Evolutionary conservation across 2,113 vertebrate genomes (phyloP).

Genomic region (Callipepla squamata): DNA sequence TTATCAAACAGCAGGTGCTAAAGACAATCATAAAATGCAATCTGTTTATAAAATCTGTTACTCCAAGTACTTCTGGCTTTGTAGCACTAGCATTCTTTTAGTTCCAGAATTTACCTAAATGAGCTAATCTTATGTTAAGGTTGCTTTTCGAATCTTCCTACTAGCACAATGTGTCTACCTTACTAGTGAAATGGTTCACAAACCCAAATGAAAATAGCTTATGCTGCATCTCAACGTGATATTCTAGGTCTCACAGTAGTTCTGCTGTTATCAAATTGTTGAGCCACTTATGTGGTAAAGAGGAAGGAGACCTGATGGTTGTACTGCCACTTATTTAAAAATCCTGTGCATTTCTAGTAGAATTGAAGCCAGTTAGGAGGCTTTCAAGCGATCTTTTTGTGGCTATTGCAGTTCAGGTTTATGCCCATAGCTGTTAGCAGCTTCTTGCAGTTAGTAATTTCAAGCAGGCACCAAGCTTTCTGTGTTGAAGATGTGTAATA

Average conservation of each 20-base stretch:
- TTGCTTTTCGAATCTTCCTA: background rate
- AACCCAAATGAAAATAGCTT: background rate
- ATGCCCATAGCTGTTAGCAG: background rate
- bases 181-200: background rate
- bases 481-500: background rate
- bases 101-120: background rate
- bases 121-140: background rate
- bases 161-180: background rate
- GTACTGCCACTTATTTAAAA: background rate
- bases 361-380: background rate
- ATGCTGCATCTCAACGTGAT: fast-evolving
- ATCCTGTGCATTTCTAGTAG: background rate
- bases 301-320: background rate
- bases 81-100: background rate
- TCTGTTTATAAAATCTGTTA: background rate
- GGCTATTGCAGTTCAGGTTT: background rate
- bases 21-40: background rate
- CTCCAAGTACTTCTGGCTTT: background rate
- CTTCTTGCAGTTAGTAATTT: background rate
- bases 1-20: background rate
- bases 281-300: background rate
- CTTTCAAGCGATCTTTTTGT: background rate
- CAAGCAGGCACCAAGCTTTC: background rate
- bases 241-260: background rate
- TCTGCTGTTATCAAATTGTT: background rate